phyloP scores from a whole-genome alignment of 2,113 vertebrate species.

The Peromyscus californicus region DNA sequence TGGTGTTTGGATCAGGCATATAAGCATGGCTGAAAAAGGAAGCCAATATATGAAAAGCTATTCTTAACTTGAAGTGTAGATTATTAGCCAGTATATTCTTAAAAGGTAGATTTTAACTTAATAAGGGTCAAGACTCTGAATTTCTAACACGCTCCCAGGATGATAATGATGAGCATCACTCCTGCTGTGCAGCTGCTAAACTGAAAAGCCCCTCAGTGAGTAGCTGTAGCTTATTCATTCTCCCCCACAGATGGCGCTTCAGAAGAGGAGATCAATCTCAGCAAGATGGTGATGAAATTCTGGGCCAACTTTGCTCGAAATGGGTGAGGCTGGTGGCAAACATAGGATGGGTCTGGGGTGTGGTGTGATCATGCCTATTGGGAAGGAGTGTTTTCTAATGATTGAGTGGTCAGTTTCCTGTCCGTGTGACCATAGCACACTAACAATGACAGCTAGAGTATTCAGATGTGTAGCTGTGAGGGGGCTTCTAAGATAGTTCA shows the following conservation, averaged over 20 bases:
- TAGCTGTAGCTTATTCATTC: not conserved
- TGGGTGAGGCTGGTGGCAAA: conserved; percentile 67
- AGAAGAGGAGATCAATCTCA: conserved; percentile 70
- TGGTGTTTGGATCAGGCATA: not conserved
- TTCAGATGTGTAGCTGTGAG: not conserved
- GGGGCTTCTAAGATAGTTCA: not conserved
- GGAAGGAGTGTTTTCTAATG: not conserved
- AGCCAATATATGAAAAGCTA: not conserved
- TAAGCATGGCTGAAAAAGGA: not conserved
- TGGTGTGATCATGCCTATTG: not conserved
- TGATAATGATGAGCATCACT: not conserved
- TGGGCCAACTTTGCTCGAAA: conserved; percentile 81
- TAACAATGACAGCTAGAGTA: not conserved
- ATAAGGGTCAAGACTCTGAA: not conserved
- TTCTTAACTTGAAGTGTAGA: not conserved
- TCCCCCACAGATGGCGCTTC: conserved; percentile 25
- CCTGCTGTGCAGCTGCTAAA: fast-evolving
- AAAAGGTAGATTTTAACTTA: not conserved
- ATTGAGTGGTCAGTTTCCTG: not conserved
- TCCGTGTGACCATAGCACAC: too few species aligned
- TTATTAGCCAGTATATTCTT: not conserved
- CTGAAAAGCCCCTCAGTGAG: fast-evolving
- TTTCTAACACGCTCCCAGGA: not conserved
- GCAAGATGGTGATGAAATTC: conserved; percentile 76
- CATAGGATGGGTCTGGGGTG: not conserved